These are phyloP conservation scores for Lacerta agilis DNA, from an alignment of 2,797 vertebrate species.

Conservation along the genomic window DNA sequence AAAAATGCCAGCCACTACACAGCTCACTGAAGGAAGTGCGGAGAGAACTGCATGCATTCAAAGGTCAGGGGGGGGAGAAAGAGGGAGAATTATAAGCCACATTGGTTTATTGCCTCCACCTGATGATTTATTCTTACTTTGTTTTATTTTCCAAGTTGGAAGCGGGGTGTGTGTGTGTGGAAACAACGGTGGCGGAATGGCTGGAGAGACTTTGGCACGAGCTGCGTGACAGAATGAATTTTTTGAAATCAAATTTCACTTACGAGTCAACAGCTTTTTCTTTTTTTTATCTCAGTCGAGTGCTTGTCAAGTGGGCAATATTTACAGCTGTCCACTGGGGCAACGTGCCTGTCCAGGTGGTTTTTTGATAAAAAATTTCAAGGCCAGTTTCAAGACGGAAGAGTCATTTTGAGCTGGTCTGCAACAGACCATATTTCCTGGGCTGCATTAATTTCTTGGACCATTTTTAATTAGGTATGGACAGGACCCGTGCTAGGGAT, in stretches of 20 bases:
- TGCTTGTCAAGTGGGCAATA: constrained; percentile 59
- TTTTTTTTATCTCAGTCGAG: constrained; percentile 52
- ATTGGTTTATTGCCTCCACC: constrained; percentile 65
- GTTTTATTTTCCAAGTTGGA: constrained; percentile 47
- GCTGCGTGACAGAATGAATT: constrained; percentile 61
- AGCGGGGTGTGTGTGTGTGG: too few species aligned
- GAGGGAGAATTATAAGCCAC: constrained; percentile 69
- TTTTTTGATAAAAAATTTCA: constrained; percentile 58
- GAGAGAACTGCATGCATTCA: constrained; percentile 57
- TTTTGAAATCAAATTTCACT: constrained; percentile 59
- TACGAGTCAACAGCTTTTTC: constrained; percentile 57
- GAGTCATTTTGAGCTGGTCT: constrained; percentile 4
- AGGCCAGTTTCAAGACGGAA: constrained; percentile 36
- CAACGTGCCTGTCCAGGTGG: constrained; percentile 50
- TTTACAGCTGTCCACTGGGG: constrained; percentile 61
- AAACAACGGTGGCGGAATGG: not conserved
- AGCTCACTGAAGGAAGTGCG: constrained; percentile 66
- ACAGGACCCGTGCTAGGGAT: too few species aligned
- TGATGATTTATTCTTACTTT: constrained; percentile 59
- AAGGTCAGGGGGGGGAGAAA: constrained; percentile 60
- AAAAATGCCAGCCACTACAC: constrained; percentile 65
- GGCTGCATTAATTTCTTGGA: constrained; percentile 52
- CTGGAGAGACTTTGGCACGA: not conserved
- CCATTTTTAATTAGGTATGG: constrained; percentile 51
- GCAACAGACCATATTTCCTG: constrained; percentile 47